A percentile compares a stretch with the other conserved stretches of the same genome.
These are phyloP conservation scores for Bombus soroeensis DNA, from an alignment of 1,140 invertebrate genomes.

Conservation along the genomic window DNA sequence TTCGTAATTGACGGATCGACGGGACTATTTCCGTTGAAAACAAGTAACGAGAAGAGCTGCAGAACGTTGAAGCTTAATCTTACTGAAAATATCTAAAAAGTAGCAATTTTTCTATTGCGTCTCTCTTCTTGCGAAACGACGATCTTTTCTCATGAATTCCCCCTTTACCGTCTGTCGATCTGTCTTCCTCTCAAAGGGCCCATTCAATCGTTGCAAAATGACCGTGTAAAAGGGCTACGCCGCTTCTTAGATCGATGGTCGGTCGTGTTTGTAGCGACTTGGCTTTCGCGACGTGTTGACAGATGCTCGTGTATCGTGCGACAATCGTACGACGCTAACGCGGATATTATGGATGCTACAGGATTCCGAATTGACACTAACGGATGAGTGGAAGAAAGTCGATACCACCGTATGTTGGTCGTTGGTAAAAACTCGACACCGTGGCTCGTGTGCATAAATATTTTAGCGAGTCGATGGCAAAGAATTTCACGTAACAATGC, in stretches of 20 bases:
- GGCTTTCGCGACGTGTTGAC: conserved; percentile 20
- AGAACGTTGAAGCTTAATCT: neutral
- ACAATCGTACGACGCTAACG: conserved; percentile 43
- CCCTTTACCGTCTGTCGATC: neutral
- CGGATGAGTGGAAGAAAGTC: conserved; percentile 29
- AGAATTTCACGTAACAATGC: neutral
- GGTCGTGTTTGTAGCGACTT: conserved; percentile 15
- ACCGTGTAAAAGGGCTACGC: neutral
- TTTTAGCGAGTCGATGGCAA: conserved; percentile 1
- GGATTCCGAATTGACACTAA: conserved; percentile 37
- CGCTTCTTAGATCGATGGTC: conserved; percentile 18
- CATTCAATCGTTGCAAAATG: neutral
- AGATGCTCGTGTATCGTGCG: conserved; percentile 38
- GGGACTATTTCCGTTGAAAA: too few species aligned
- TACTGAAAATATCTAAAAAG: too few species aligned
- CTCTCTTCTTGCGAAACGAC: neutral
- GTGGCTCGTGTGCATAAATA: conserved; percentile 18
- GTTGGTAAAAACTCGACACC: conserved; percentile 40
- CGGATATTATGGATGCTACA: conserved; percentile 40
- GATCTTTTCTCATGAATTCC: conserved; percentile 6
- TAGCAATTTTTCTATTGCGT: neutral
- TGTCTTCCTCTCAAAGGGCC: neutral
- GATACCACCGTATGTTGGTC: conserved; percentile 34
- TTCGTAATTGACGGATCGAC: conserved; percentile 1
- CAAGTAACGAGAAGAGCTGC: too few species aligned